These are phyloP conservation scores for Neoitamus cyanurus DNA, from an alignment of 2,888 invertebrate genomes.

Conservation along the genomic window DNA sequence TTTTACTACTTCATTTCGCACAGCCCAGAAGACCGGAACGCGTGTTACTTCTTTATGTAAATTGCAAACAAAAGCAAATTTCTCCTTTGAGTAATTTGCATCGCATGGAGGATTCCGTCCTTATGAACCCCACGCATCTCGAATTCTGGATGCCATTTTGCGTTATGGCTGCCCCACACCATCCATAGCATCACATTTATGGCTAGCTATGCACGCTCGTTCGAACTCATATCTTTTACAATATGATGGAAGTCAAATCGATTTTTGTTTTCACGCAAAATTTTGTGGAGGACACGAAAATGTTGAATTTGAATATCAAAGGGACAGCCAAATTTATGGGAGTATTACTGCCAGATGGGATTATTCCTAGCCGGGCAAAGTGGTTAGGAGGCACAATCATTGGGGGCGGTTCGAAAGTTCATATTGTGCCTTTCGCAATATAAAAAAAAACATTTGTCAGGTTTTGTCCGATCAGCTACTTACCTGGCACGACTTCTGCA, in stretches of 20 bases:
- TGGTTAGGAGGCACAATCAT: background rate
- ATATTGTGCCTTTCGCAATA: too few relatives aligned
- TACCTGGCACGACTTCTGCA: too few relatives aligned
- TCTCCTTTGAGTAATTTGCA: slow-evolving; percentile 24
- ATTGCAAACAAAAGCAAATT: slow-evolving; percentile 23
- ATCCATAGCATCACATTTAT: background rate
- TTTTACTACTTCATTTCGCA: background rate
- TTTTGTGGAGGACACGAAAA: background rate
- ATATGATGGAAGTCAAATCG: background rate
- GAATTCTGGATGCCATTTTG: background rate
- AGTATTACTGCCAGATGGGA: background rate
- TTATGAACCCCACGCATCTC: background rate
- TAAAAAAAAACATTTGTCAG: too few relatives aligned
- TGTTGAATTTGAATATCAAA: background rate
- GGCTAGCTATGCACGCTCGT: background rate
- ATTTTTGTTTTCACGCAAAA: slow-evolving; percentile 1
- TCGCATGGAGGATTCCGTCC: background rate
- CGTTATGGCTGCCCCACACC: background rate
- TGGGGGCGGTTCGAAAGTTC: too few relatives aligned
- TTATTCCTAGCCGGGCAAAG: background rate
- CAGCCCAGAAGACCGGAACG: background rate
- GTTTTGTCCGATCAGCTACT: too few relatives aligned
- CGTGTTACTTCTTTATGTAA: slow-evolving; percentile 20
- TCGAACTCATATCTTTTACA: background rate
- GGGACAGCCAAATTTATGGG: background rate